A percentile compares a stretch with the other conserved stretches of the same genome.
Evolutionary conservation across 2,113 vertebrate species (phyloP).

Genomic region (Numenius arquata): DNA sequence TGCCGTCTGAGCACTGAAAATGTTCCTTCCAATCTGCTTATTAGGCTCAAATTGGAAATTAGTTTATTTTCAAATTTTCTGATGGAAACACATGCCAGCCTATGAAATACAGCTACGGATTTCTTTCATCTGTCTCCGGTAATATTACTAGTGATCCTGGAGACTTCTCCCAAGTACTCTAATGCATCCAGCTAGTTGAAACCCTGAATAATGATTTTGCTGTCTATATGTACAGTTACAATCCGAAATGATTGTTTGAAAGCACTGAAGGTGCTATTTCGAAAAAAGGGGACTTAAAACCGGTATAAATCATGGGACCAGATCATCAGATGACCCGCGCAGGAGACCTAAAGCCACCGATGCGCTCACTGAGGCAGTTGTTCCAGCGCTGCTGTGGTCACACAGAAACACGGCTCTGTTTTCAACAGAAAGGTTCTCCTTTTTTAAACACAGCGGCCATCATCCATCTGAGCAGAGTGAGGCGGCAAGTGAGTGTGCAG

Average conservation of each 20-base stretch:
- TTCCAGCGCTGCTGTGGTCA: not conserved
- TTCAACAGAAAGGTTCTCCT: not conserved
- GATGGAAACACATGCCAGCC: not conserved
- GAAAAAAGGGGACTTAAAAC: not conserved
- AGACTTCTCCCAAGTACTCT: not conserved
- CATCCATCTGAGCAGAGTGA: not conserved
- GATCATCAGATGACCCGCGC: not conserved
- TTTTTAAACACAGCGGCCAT: not conserved
- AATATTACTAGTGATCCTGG: not conserved
- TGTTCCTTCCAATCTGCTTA: not conserved
- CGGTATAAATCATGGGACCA: not conserved
- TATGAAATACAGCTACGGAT: not conserved
- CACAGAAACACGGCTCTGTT: not conserved
- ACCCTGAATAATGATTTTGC: not conserved
- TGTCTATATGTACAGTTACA: not conserved
- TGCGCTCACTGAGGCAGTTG: too few species aligned
- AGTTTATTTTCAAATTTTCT: not conserved
- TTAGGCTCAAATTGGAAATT: not conserved
- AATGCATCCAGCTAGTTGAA: not conserved
- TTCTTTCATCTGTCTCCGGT: not conserved
- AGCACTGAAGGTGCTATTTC: not conserved
- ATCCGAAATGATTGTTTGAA: not conserved
- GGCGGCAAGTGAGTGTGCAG: not conserved
- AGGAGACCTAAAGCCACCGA: not conserved
- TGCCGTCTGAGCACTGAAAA: not conserved